Evolutionary conservation across 2,797 vertebrate species (phyloP), one percentile per base, ranked within the genome.

Genomic region (Odontamblyopus lacepedii): DNA sequence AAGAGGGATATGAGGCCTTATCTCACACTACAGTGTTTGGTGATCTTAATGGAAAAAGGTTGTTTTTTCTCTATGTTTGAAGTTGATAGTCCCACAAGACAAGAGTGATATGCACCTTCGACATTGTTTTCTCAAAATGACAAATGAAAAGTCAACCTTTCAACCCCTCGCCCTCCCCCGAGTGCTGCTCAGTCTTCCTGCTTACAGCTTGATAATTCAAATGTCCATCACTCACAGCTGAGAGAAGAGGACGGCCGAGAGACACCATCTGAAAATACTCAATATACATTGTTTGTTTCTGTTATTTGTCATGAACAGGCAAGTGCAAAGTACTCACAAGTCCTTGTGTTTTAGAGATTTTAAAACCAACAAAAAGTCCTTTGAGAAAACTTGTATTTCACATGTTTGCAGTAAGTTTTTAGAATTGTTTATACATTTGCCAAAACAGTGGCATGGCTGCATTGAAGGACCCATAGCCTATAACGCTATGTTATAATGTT

Each of bases 31-130:
- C 51, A 26, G 75, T 56, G 71, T 76, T 82, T 77, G 44, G 12
- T 15, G 44, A 72, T 74, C 67, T 61, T 50, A 72, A 72, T 7
- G 13, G 57, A 51, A 74, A 73, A 51, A 75, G 26, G 29, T 63
- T 29, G 63, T 69, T 80, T 68, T 55, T 56, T 51, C 29, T 75
- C 78, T 50, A 7, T 66, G 71, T 78, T 80, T 72, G 80, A 74
- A 67, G 74, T 51, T 59, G 73, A 81, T 69, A 71, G 65, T 67
- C 68, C 2, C 23, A 1, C 23, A 29, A 66, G 61, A 1, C 23
- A 32, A 66, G 61, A 76, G 56, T 50, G 69, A 81, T 75, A 50
- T 64, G n/a, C 65, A 72, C 61, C 65, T 81, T 76, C 64, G 5
- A 68, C 51, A 53, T 75, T 76, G 60, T 76, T 78, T 68, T 18